phyloP scores from a whole-genome alignment of 2,797 vertebrate genomes.

The Poeciliopsis presidionis region DNA sequence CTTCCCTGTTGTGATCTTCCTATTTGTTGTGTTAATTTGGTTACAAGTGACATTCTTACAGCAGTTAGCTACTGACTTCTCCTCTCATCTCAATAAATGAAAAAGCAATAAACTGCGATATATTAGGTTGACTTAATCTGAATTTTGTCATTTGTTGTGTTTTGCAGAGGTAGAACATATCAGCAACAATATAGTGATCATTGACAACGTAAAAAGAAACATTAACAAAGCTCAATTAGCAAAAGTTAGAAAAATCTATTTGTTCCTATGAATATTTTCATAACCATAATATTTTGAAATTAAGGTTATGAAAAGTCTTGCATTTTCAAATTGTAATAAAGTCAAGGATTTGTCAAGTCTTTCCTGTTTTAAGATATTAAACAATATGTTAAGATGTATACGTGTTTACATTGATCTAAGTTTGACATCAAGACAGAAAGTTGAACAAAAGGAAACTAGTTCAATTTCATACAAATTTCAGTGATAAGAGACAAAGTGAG shows the following conservation, averaged over 20 bases:
- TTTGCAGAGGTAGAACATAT: neutral
- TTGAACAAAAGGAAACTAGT: neutral
- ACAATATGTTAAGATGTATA: neutral
- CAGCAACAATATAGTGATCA: neutral
- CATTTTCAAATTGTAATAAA: neutral
- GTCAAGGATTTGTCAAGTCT: neutral
- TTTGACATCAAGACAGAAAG: neutral
- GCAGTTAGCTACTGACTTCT: conserved; percentile 1
- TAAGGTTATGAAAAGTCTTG: neutral
- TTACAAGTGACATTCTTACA: neutral
- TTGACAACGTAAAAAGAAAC: too few species aligned
- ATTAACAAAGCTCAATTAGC: neutral
- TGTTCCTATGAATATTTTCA: neutral
- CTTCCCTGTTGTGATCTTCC: neutral
- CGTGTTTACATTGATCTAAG: neutral
- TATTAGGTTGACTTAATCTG: neutral
- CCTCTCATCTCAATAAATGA: neutral
- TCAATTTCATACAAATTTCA: conserved; percentile 4
- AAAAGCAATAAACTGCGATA: neutral
- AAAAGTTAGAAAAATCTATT: neutral
- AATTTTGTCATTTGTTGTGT: neutral
- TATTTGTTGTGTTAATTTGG: neutral
- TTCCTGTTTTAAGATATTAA: neutral
- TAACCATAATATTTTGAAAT: neutral
- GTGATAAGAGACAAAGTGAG: conserved; percentile 12